A percentile compares a stretch with the other conserved stretches of the same genome.
phyloP scores from a whole-genome alignment of 2,888 invertebrate genomes.

The Amiota mariae region DNA sequence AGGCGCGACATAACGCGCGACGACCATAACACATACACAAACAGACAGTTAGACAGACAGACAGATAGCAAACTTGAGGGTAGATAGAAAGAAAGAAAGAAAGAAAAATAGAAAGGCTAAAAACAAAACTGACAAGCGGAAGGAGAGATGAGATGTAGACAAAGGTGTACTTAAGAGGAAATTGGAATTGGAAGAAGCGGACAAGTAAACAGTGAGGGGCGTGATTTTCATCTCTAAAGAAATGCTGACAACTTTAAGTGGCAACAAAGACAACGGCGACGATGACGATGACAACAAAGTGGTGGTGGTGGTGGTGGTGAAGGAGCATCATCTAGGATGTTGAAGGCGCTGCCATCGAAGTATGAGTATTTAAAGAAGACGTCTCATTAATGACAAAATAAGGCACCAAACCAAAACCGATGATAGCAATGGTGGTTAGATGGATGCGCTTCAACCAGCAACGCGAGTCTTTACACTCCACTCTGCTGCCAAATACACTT shows the following conservation, averaged over 20 bases:
- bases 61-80: background rate
- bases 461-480: background rate
- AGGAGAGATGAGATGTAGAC: background rate
- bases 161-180: constrained; percentile 17
- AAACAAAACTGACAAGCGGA: background rate
- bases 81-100: background rate
- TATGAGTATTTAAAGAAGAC: constrained; percentile 58
- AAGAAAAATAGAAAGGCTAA: constrained; percentile 2
- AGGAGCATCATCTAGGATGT: no score
- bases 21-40: constrained; percentile 54
- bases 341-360: constrained; percentile 49
- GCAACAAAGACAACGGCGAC: constrained; percentile 42
- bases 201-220: background rate
- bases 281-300: no score
- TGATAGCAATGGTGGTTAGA: constrained; percentile 40
- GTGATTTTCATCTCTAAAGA: constrained; percentile 34
- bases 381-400: constrained; percentile 68
- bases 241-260: constrained; percentile 69
- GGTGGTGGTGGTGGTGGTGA: no score
- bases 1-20: constrained; percentile 66
- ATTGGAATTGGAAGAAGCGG: background rate
- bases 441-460: constrained; percentile 42
- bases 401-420: constrained; percentile 47
- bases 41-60: background rate
- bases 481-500: constrained; percentile 22